Evolutionary conservation across 1,140 invertebrate species (phyloP).

Genomic region (Drosophila truncata): DNA sequence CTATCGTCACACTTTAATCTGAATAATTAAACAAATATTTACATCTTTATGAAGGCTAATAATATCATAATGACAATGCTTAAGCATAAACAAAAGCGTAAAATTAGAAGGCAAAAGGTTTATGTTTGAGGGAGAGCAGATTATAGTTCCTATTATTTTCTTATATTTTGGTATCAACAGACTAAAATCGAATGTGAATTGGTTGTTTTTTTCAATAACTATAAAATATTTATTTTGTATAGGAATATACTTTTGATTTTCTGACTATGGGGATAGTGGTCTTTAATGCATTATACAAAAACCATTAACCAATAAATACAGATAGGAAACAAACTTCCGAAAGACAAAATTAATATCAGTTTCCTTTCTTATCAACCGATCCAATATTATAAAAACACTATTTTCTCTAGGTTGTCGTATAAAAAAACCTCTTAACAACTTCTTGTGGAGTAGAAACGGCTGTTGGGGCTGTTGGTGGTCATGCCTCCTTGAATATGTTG

Average conservation of each 20-base stretch:
- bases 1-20: not conserved
- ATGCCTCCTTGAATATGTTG: too few relatives aligned
- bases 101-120: not conserved
- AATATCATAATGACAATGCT: slow-evolving; percentile 2
- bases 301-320: not conserved
- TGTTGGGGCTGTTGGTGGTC: too few relatives aligned
- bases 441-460: too few relatives aligned
- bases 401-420: too few relatives aligned
- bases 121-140: not conserved
- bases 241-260: not conserved
- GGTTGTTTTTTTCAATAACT: not conserved
- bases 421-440: too few relatives aligned
- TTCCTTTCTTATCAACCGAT: not conserved
- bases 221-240: too few relatives aligned
- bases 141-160: not conserved
- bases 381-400: too few relatives aligned
- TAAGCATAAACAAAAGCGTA: not conserved
- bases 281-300: not conserved
- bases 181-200: not conserved
- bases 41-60: slow-evolving; percentile 10
- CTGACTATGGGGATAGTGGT: not conserved
- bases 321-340: not conserved
- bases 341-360: not conserved
- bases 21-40: slow-evolving; percentile 6
- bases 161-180: not conserved